Evolutionary conservation across 1,140 invertebrate genomes (phyloP).

Genomic region (Andrena cerasifolii): DNA sequence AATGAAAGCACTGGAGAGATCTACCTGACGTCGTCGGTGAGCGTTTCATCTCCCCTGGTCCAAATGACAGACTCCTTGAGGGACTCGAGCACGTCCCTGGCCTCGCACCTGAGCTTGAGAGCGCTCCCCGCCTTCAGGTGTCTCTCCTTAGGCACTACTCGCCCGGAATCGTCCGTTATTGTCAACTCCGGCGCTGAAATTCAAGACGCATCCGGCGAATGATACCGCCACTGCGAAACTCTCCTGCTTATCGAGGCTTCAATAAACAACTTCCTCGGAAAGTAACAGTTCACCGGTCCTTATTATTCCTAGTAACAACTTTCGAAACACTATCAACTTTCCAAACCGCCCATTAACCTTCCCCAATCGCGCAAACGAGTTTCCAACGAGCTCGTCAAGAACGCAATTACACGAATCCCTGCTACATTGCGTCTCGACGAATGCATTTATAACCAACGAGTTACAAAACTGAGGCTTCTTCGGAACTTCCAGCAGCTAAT

Average conservation of each 20-base stretch:
- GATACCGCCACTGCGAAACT: too few species aligned
- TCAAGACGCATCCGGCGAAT: background rate
- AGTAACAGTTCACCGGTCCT: too few species aligned
- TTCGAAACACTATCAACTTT: too few species aligned
- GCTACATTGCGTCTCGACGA: slow-evolving; percentile 27
- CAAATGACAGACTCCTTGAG: slow-evolving; percentile 82
- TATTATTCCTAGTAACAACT: too few species aligned
- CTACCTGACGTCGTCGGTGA: slow-evolving; percentile 80
- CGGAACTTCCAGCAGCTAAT: slow-evolving; percentile 12
- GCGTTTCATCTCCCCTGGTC: slow-evolving; percentile 79
- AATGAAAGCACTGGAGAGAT: background rate
- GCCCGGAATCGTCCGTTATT: slow-evolving; percentile 83
- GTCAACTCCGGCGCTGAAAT: slow-evolving; percentile 82
- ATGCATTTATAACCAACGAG: slow-evolving; percentile 39
- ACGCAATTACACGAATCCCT: slow-evolving; percentile 7
- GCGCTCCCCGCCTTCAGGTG: slow-evolving; percentile 83
- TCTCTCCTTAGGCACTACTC: slow-evolving; percentile 81
- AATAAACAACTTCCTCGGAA: too few species aligned
- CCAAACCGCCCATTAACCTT: background rate
- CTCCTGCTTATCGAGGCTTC: too few species aligned
- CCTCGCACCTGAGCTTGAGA: slow-evolving; percentile 82
- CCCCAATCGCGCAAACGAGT: background rate
- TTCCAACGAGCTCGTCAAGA: slow-evolving; percentile 8
- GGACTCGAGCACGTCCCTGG: slow-evolving; percentile 76
- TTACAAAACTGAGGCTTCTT: slow-evolving; percentile 21